Conservation (phyloP, 1,140 invertebrate genomes). For the Venturia canescens region DNA sequence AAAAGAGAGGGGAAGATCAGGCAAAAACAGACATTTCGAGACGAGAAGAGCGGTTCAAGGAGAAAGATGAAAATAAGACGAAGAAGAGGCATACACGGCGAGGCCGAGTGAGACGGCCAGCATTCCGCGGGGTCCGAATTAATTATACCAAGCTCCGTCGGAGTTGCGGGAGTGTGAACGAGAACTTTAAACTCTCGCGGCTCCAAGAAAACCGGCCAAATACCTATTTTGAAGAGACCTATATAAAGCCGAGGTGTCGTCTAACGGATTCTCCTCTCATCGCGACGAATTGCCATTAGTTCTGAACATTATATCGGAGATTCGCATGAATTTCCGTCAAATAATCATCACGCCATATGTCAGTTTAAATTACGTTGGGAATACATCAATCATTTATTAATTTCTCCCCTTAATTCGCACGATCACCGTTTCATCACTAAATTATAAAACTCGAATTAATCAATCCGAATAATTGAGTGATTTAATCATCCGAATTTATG, state of each 20-base stretch:
- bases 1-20: conserved; percentile 34
- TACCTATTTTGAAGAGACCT: neutral
- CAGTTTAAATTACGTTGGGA: too few species aligned
- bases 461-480: too few species aligned
- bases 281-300: conserved; percentile 27
- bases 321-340: neutral
- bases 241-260: conserved; percentile 37
- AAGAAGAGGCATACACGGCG: conserved; percentile 26
- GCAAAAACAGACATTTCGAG: neutral
- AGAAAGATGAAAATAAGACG: conserved; percentile 25
- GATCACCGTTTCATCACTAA: too few species aligned
- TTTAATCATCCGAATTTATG: too few species aligned
- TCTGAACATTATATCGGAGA: neutral
- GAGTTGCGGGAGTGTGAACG: conserved; percentile 64
- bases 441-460: too few species aligned
- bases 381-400: too few species aligned
- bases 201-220: conserved; percentile 42
- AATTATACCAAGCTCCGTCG: conserved; percentile 72
- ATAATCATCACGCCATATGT: too few species aligned
- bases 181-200: conserved; percentile 54
- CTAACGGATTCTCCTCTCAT: conserved; percentile 43
- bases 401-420: too few species aligned
- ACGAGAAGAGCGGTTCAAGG: conserved; percentile 1
- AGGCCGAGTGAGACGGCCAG: conserved; percentile 70
- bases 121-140: conserved; percentile 76